Evolutionary conservation across 2,888 invertebrate genomes (phyloP).

Genomic region (Xestia xanthographa): DNA sequence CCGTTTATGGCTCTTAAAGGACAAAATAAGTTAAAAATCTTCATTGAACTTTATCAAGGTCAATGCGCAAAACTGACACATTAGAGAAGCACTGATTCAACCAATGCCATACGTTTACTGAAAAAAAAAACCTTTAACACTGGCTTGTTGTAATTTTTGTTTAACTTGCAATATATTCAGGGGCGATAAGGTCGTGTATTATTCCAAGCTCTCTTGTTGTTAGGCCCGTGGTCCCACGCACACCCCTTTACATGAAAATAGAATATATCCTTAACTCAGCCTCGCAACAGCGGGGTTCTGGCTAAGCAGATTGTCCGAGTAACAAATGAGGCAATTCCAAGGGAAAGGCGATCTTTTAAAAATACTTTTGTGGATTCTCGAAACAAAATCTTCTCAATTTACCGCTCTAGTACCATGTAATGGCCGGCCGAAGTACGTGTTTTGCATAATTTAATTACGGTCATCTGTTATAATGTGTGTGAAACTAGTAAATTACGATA

Average conservation of each 20-base stretch:
- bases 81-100: slow-evolving; percentile 1
- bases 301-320: slow-evolving; percentile 71
- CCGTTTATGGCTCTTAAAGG: slow-evolving; percentile 26
- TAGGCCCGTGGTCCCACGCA: slow-evolving; percentile 36
- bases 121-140: slow-evolving; percentile 25
- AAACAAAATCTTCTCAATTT: slow-evolving; percentile 66
- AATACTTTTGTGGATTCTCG: slow-evolving; percentile 63
- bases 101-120: neutral
- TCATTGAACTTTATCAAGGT: slow-evolving; percentile 28
- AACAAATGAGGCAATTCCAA: slow-evolving; percentile 77
- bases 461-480: slow-evolving; percentile 47
- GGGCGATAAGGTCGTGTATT: slow-evolving; percentile 48
- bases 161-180: slow-evolving; percentile 47
- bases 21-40: slow-evolving; percentile 24
- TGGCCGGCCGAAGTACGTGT: slow-evolving; percentile 58
- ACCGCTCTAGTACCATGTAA: slow-evolving; percentile 61
- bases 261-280: slow-evolving; percentile 60
- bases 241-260: slow-evolving; percentile 66
- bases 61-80: slow-evolving; percentile 12
- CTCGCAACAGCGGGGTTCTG: slow-evolving; percentile 54
- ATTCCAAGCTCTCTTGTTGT: slow-evolving; percentile 51
- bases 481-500: slow-evolving; percentile 47
- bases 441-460: slow-evolving; percentile 67
- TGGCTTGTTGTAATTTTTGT: slow-evolving; percentile 15
- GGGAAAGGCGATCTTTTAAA: slow-evolving; percentile 68